Base-by-base conservation (phyloP, 2,797 vertebrate species). In the Threskiornis aethiopicus region DNA sequence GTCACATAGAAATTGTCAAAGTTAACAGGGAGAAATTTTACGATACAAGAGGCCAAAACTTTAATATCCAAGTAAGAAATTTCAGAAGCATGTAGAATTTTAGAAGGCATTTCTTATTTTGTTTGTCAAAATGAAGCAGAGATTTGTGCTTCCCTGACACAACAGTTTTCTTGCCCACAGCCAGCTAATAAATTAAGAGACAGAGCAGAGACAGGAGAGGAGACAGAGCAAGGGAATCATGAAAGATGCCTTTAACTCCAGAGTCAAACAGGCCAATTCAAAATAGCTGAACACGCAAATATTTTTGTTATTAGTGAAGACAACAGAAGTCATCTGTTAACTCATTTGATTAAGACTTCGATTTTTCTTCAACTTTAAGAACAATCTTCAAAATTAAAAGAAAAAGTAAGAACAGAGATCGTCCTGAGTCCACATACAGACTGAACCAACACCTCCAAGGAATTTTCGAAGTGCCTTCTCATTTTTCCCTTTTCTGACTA, bases 221-320 rank as follows among this genome's bases (percentile, higher is more conserved):
- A 95, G 84, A 92, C 78, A 89, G 66, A 86, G 67, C 65, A 95
- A 61, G 93, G 57, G 59, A 90, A 87, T 42, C 57, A 61, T 61
- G 47, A 94, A 96, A 87, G 66, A 84, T 0, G 3, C 55, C 80
- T 94, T 93, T 82, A 95, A 90, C 71, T 87, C 67, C 57, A 58
- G 28, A 90, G 35, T 69, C 80, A 87, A 88, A 70, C 41, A 94
- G 55, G 51, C 51, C 73, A 89, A 58, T 65, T 84, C 61, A 79
- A 84, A 93, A 61, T 26, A 16, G 25, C 46, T 70, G 51, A 96
- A 93, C 42, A 90, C 6, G 16, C 29, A 84, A 86, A 65, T 88
- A 57, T 42, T 64, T 81, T 65, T 72, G 47, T 89, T 93, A 70
- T 70, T 89, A 72, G 69, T 71, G 70, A 84, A 86, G 64, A 75